Evolutionary conservation across 2,797 vertebrate genomes (phyloP).

Genomic region (Pagetopsis macropterus): DNA sequence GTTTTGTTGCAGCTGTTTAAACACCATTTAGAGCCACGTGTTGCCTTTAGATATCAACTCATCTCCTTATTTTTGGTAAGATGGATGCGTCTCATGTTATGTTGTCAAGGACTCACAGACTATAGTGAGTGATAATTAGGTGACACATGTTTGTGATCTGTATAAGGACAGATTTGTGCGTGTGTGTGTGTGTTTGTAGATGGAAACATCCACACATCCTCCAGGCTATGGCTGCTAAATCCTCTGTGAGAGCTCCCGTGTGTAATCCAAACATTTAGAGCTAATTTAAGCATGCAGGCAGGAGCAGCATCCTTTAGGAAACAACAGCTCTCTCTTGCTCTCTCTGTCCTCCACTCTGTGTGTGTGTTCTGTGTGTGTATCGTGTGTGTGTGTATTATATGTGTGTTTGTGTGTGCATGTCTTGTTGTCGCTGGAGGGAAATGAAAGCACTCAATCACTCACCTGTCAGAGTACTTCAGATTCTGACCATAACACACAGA

Average conservation of each 20-base stretch:
- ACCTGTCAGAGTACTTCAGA: slow-evolving; percentile 83
- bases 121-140: slow-evolving; percentile 36
- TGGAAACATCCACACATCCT: slow-evolving; percentile 80
- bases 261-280: slow-evolving; percentile 88
- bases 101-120: slow-evolving; percentile 26
- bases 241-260: slow-evolving; percentile 82
- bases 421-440: slow-evolving; percentile 79
- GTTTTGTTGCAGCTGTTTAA: slow-evolving; percentile 29
- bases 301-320: slow-evolving; percentile 84
- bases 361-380: slow-evolving; percentile 28
- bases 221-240: slow-evolving; percentile 80
- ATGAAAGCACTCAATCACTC: slow-evolving; percentile 85
- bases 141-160: slow-evolving; percentile 60
- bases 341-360: slow-evolving; percentile 26
- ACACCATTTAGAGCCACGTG: slow-evolving; percentile 27
- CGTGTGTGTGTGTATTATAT: slow-evolving; percentile 6
- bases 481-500: slow-evolving; percentile 65
- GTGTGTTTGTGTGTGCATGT: slow-evolving; percentile 60
- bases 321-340: slow-evolving; percentile 70
- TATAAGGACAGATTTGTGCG: slow-evolving; percentile 24
- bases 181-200: slow-evolving; percentile 51
- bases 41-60: slow-evolving; percentile 23
- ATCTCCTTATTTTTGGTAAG: slow-evolving; percentile 27
- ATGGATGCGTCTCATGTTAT: slow-evolving; percentile 25
- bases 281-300: slow-evolving; percentile 86